Evolutionary conservation across 2,113 vertebrate genomes (phyloP), one percentile per base, ranked within the genome.

Genomic region (Cynopterus brachyotis): DNA sequence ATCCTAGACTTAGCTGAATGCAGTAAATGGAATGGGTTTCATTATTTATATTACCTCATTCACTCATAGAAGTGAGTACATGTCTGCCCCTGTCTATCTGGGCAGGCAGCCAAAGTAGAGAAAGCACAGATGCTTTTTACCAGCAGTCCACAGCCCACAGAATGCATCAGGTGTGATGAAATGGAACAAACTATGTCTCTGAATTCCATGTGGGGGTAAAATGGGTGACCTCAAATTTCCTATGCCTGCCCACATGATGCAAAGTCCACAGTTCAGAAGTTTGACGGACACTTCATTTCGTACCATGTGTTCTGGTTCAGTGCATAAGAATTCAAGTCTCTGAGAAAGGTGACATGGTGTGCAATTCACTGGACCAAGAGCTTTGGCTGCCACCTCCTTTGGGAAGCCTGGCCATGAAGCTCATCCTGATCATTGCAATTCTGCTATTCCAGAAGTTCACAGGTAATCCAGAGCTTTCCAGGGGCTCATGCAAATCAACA

Each of bases 381-480:
- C 28, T 75, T 70, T 53, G 73, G 50, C 69, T 83, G 47, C 50
- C 45, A 62, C 64, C 53, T 70, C 64, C 15, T 70, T 55, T 70
- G 26, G 80, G 64, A 87, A 94, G 69, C 57, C 81, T 91, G 55
- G 35, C 67, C 57, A 87, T 95, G 95, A 86, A 30, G 37, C 8
- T 83, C 40, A 55, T 97, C 79, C 22, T 97, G 80, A 79, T 96
- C 32, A 37, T 62, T 55, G 88, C 57, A 37, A 12, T 96, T 90
- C 91, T 95, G 32, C 93, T 97, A 11, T 89, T 90, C 40, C 93
- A 97, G 91, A 89, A 94, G 50, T 15, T 15, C 75, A 92, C 93
- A 97, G 96, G 96, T 97, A 97, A 97, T 50, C 37, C 84, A 62
- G 50, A 94, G 53, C 42, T 89, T 75, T 85, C 60, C 24, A 24